A percentile compares a stretch with the other conserved stretches of the same genome.
Evolutionary conservation across 2,888 invertebrate species (phyloP).

Genomic region (Epirrhoe tristata): DNA sequence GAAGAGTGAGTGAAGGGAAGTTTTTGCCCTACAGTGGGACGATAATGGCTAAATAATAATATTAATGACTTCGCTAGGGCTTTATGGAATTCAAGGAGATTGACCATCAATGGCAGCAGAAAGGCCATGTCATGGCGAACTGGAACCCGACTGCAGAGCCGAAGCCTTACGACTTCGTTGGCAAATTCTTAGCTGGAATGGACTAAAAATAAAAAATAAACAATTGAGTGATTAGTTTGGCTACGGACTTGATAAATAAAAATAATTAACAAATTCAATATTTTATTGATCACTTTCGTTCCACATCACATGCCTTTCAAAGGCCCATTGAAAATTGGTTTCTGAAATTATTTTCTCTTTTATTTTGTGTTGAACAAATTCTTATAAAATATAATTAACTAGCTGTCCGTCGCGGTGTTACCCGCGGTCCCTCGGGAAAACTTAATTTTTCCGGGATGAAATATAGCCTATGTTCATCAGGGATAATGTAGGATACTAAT

Average conservation of each 20-base stretch:
- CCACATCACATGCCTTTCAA: constrained; percentile 71
- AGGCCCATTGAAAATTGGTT: constrained; percentile 51
- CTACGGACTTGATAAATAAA: constrained; percentile 37
- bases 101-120: constrained; percentile 94
- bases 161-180: constrained; percentile 94
- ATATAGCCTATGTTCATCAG: too few relatives aligned
- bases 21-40: too few relatives aligned
- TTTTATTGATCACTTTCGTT: constrained; percentile 74
- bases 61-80: constrained; percentile 84
- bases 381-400: background rate
- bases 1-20: too few relatives aligned
- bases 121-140: constrained; percentile 92
- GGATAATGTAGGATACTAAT: too few relatives aligned
- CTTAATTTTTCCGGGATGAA: too few relatives aligned
- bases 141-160: constrained; percentile 93
- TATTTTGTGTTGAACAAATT: background rate
- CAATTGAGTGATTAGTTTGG: background rate
- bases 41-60: too few relatives aligned
- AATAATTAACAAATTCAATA: constrained; percentile 62
- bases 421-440: too few relatives aligned
- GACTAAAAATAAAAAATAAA: constrained; percentile 44
- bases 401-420: too few relatives aligned
- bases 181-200: constrained; percentile 91
- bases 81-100: constrained; percentile 97
- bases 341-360: constrained; percentile 9